Evolutionary conservation across 2,797 vertebrate genomes (phyloP), one percentile per base, ranked within the genome.

Genomic region (Sebastes diploproa): DNA sequence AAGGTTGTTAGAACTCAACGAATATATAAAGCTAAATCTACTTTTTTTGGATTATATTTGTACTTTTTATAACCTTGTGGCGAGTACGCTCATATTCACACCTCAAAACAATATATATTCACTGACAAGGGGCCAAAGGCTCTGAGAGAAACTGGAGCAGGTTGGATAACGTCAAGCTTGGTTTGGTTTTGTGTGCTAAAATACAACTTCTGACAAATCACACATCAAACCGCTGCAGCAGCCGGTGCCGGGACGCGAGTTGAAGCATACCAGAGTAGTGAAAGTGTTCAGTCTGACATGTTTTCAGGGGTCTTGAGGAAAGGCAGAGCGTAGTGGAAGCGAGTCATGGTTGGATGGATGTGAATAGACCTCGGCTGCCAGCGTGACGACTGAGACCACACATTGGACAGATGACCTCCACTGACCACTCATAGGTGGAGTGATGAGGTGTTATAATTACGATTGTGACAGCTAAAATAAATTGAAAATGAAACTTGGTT

Each of bases 251-350:
- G 70, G 78, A 82, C 78, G 77, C 76, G 70, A 86, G 84, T 87
- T 46, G 90, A 93, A 86, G 87, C 72, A 91, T 83, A 85, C 84
- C 92, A 93, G 91, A 91, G 67, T 55, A 84, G 75, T 70, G 85
- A 87, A 90, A 90, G 86, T 82, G 86, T 90, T 90, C 50, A 8
- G 52, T 80, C 66, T 92, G 91, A 93, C 92, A 87, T 89, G 84
- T 92, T 93, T 92, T 92, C 78, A 29, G 69, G 83, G 65, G 81
- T 74, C 68, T 84, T 91, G 89, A 93, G 80, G 58, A 94, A 91
- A 93, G 82, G 83, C 91, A 93, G 89, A 93, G 87, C 72, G 8
- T 23, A 72, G 79, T 81, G 88, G 91, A 91, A 89, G 91, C 85
- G 70, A 89, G 89, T 90, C 90, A 89, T 81, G 93, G 82, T 83